Conservation (phyloP, 2,797 vertebrate species). For the Notamacropus eugenii region DNA sequence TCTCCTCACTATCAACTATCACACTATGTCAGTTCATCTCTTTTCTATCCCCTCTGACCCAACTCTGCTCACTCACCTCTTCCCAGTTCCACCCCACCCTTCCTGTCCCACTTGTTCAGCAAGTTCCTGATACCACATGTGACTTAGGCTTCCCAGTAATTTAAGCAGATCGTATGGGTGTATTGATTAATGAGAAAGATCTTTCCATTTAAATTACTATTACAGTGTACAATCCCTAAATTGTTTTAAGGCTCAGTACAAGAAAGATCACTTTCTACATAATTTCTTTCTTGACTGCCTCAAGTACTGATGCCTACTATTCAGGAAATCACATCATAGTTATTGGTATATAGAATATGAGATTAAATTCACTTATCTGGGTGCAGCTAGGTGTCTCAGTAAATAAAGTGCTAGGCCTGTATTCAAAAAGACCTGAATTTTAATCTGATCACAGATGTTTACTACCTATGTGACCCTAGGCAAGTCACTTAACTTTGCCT, state of each 20-base stretch:
- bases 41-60: no score
- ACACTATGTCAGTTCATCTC: no score
- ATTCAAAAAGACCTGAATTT: neutral
- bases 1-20: no score
- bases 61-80: no score
- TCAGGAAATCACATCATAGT: neutral
- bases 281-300: neutral
- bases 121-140: no score
- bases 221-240: neutral
- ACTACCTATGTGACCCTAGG: neutral
- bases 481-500: neutral
- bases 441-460: neutral
- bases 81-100: no score
- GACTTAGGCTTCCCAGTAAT: no score
- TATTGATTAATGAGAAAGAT: no score
- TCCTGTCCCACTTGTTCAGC: no score
- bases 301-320: neutral
- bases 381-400: neutral
- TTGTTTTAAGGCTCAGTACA: neutral
- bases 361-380: neutral
- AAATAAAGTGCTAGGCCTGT: neutral
- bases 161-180: no score
- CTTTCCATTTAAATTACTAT: no score
- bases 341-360: neutral
- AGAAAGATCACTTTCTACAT: neutral